A percentile compares a stretch with the other conserved stretches of the same genome.
These are phyloP conservation scores for Cyphomyrmex costatus DNA, from an alignment of 1,140 invertebrate genomes.

Conservation along the genomic window DNA sequence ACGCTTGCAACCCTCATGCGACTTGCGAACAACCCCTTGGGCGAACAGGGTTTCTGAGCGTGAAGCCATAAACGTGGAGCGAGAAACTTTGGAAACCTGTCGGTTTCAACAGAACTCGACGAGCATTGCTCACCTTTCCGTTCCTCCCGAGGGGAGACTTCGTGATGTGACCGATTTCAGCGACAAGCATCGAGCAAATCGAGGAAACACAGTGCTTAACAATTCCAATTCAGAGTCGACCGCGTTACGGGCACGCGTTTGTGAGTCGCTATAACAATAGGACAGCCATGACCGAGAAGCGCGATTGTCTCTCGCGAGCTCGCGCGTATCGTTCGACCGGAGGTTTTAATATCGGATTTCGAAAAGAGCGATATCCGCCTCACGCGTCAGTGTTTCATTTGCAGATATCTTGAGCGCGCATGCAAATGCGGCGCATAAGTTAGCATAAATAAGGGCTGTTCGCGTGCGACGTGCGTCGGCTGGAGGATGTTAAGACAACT, in stretches of 20 bases:
- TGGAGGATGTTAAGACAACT: slow-evolving; percentile 56
- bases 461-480: slow-evolving; percentile 14
- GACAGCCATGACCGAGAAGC: background rate
- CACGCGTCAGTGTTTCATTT: slow-evolving; percentile 42
- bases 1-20: slow-evolving; percentile 27
- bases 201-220: slow-evolving; percentile 7
- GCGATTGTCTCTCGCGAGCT: slow-evolving; percentile 7
- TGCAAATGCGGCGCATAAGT: slow-evolving; percentile 76
- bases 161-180: background rate
- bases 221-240: background rate
- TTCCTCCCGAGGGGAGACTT: background rate
- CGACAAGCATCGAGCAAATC: slow-evolving; percentile 19
- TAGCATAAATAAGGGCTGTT: slow-evolving; percentile 75
- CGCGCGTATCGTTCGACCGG: background rate
- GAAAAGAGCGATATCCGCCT: slow-evolving; percentile 19
- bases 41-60: slow-evolving; percentile 23
- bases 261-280: slow-evolving; percentile 11
- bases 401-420: slow-evolving; percentile 44
- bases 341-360: slow-evolving; percentile 73
- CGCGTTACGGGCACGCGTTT: background rate
- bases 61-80: slow-evolving; percentile 57
- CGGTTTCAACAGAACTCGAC: slow-evolving; percentile 7
- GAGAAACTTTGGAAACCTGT: slow-evolving; percentile 58
- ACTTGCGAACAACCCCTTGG: background rate
- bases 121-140: background rate